phyloP scores from a whole-genome alignment of 2,888 invertebrate genomes.

The Spodoptera littoralis region DNA sequence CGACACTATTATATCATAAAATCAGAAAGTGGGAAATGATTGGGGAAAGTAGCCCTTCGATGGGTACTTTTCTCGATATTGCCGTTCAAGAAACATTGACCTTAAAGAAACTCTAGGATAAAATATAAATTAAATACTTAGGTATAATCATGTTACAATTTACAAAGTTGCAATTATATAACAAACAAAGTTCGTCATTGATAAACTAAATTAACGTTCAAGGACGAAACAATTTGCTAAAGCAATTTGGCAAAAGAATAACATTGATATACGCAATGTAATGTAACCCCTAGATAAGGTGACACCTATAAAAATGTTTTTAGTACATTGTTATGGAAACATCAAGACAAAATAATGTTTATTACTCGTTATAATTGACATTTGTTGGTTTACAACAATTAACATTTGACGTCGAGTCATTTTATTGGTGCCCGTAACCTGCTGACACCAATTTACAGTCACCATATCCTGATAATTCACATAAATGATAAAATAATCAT shows the following conservation, averaged over 20 bases:
- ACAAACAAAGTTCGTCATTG: slow-evolving; percentile 16
- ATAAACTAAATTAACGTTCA: slow-evolving; percentile 19
- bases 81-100: slow-evolving; percentile 4
- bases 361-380: slow-evolving; percentile 39
- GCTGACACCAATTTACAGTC: slow-evolving; percentile 45
- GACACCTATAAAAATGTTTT: slow-evolving; percentile 26
- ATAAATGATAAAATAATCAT: slow-evolving; percentile 29
- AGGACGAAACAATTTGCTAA: slow-evolving; percentile 19
- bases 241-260: slow-evolving; percentile 17
- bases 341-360: slow-evolving; percentile 33
- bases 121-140: neutral
- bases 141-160: neutral
- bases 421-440: slow-evolving; percentile 29
- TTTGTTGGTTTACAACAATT: slow-evolving; percentile 40
- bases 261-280: slow-evolving; percentile 21
- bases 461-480: slow-evolving; percentile 26
- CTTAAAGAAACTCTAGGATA: slow-evolving; percentile 8
- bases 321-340: slow-evolving; percentile 32
- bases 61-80: slow-evolving; percentile 7
- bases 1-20: slow-evolving; percentile 10
- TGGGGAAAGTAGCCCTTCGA: slow-evolving; percentile 15
- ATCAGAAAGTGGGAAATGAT: slow-evolving; percentile 41
- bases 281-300: slow-evolving; percentile 41
- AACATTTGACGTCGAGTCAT: slow-evolving; percentile 44
- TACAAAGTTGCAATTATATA: slow-evolving; percentile 10